A percentile compares a stretch with the other conserved stretches of the same genome.
These are phyloP conservation scores for Orycteropus afer DNA, from an alignment of 2,113 vertebrate species.

Conservation along the genomic window DNA sequence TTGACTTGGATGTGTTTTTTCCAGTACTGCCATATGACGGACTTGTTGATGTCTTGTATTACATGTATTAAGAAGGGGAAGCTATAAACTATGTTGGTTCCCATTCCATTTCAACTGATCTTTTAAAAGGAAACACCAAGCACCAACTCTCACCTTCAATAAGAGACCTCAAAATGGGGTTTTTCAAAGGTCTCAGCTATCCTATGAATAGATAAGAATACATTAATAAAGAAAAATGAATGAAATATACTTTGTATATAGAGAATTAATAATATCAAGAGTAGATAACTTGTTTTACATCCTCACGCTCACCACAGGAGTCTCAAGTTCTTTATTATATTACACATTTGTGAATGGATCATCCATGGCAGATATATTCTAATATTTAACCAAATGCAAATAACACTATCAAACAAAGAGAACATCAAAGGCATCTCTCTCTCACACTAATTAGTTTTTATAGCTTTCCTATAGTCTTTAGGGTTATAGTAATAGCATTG, in stretches of 20 bases:
- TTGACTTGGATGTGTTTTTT: constrained; percentile 12
- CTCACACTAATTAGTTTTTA: constrained; percentile 45
- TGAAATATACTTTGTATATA: not conserved
- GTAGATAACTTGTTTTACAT: not conserved
- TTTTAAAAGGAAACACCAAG: not conserved
- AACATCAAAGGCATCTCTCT: constrained; percentile 42
- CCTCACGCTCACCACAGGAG: not conserved
- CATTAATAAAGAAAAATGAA: not conserved
- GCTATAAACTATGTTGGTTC: not conserved
- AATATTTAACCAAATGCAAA: constrained; percentile 33
- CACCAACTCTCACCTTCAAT: not conserved
- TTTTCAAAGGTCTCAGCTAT: not conserved
- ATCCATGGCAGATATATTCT: constrained; percentile 4
- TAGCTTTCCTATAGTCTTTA: constrained; percentile 54
- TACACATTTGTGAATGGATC: not conserved
- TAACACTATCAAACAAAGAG: not conserved
- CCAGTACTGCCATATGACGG: not conserved
- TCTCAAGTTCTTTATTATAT: not conserved
- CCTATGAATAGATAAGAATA: not conserved
- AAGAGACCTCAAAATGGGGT: not conserved
- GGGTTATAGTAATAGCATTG: constrained; percentile 51
- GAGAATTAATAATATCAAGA: not conserved
- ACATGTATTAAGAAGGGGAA: not conserved
- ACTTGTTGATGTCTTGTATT: not conserved
- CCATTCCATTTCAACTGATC: not conserved